Base-by-base conservation (phyloP, 2,888 invertebrate genomes). In the Chymomyza procnemis region DNA sequence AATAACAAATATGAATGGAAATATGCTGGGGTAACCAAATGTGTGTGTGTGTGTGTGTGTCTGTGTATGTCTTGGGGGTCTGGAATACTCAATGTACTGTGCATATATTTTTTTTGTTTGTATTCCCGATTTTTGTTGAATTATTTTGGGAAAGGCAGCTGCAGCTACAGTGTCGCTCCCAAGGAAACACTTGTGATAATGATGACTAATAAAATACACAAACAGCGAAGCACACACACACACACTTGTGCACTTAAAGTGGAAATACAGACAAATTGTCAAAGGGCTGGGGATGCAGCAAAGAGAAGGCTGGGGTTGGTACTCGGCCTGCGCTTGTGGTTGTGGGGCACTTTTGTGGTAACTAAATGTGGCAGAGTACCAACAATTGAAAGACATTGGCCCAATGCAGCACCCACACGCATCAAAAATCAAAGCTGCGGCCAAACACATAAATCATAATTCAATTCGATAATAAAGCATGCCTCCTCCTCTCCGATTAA, bases 161-260 rank as follows among this genome's bases (percentile, higher is more conserved):
- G 18, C 6, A 50, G 58, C 41, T 26, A 12, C 34, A 41, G 12
- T 1, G 34, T 41, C 26, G 26, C 26, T 26, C 26, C 8, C 34
- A 41, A 71, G 82, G 74, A 67, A 85, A 81, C 83, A 87, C 81
- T 87, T 87, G 83, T 85, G 87, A 73, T 81, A 85, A 86, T 87
- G 82, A 86, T 73, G 85, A 87, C 87, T 82, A 87, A 82, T 82
- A 87, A 87, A 78, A 65, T 73, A 79, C 59, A 73, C 83, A 82
- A 86, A 76, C 54, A 71, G 19, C 60, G 56, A 70, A 58, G 68
- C 22, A 52, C 21, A 62, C 1, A 46, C 58, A 55, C 56, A 34
- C 63, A 54, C 60, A 63, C 61, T 21, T 41, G 18, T n/a, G 21
- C 19, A 21, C 60, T 34, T 54, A 26, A 64, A 69, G 56, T 48